These are phyloP conservation scores for Plusia festucae DNA, from an alignment of 2,888 invertebrate genomes.

Conservation along the genomic window DNA sequence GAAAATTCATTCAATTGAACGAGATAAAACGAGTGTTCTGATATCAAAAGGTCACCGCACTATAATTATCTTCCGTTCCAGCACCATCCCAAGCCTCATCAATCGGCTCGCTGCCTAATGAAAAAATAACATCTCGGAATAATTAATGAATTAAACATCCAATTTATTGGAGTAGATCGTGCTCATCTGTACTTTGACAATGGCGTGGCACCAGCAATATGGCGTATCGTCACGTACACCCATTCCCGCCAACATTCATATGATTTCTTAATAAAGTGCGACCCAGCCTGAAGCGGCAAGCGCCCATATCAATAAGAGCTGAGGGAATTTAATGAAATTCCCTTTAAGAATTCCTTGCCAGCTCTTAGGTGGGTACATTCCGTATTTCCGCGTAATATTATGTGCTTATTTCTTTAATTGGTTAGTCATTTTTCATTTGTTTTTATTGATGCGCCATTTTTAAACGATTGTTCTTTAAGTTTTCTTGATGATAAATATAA, in stretches of 20 bases:
- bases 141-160: slow-evolving; percentile 49
- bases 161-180: slow-evolving; percentile 48
- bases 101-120: slow-evolving; percentile 41
- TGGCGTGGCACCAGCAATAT: slow-evolving; percentile 70
- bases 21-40: slow-evolving; percentile 36
- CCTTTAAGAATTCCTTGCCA: slow-evolving; percentile 72
- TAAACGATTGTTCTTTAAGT: neutral
- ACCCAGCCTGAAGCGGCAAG: slow-evolving; percentile 76
- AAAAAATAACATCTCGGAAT: slow-evolving; percentile 52
- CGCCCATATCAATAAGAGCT: slow-evolving; percentile 86
- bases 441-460: neutral
- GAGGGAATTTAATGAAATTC: slow-evolving; percentile 81
- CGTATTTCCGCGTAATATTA: slow-evolving; percentile 63
- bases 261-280: slow-evolving; percentile 88
- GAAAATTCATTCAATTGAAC: too few species aligned
- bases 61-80: slow-evolving; percentile 35
- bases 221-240: slow-evolving; percentile 84
- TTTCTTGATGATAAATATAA: neutral
- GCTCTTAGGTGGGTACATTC: slow-evolving; percentile 73
- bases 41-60: slow-evolving; percentile 24
- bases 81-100: slow-evolving; percentile 35
- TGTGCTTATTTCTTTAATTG: slow-evolving; percentile 69
- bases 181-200: slow-evolving; percentile 51
- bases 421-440: slow-evolving; percentile 46
- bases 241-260: slow-evolving; percentile 82